Conservation (phyloP, 35 echinoderm and acorn worm species). For the Heliocidaris tuberculata region DNA sequence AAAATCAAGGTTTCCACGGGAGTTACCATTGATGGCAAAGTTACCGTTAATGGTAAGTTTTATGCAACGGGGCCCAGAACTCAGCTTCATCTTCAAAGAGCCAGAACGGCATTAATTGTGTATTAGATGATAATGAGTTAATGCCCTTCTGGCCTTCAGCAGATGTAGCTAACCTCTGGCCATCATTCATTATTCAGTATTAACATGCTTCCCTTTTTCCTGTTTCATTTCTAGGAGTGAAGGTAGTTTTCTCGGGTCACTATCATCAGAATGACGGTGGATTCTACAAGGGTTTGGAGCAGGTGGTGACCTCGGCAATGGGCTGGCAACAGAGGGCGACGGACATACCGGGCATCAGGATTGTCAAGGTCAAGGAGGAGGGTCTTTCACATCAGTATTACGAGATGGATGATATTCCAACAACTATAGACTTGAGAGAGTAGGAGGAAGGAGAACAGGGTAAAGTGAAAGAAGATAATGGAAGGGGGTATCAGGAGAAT, state of each 20-base stretch:
- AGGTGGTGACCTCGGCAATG: constrained; percentile 84
- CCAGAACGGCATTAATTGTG: no score
- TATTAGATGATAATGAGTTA: no score
- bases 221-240: constrained; percentile 14
- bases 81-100: no score
- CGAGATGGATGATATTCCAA: constrained; percentile 74
- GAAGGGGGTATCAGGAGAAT: no score
- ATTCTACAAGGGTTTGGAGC: constrained; percentile 81
- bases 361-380: constrained; percentile 79
- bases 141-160: no score
- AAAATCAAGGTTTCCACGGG: no score
- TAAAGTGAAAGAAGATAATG: no score
- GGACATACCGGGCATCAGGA: constrained; percentile 60
- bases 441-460: background rate
- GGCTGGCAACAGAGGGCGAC: constrained; percentile 52
- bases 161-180: no score
- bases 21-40: no score
- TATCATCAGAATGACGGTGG: constrained; percentile 72
- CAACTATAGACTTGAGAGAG: background rate
- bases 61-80: no score
- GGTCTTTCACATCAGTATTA: constrained; percentile 78
- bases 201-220: background rate
- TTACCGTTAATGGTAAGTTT: no score
- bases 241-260: constrained; percentile 43
- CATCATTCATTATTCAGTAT: no score